Evolutionary conservation across 2,888 invertebrate species (phyloP), one percentile per base, ranked within the genome.

Genomic region (Rhorus exstirpatorius): DNA sequence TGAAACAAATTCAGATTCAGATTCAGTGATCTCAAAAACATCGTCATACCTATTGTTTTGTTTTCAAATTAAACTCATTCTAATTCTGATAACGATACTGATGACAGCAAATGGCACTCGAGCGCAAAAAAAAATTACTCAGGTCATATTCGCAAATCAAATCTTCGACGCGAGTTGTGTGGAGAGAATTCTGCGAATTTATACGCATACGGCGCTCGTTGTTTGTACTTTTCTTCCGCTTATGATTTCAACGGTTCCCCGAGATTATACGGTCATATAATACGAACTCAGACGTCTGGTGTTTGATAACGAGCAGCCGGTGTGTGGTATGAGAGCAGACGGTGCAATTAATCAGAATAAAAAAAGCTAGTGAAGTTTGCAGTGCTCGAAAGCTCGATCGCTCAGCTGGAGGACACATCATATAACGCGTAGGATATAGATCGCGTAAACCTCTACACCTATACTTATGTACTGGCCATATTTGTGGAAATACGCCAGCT

Each of bases 221-320:
- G 60, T 81, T 44, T 51, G 55, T 76, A 51, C 26, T 38, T 46
- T 58, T 53, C 21, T 44, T 49, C 17, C 55, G 65, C 76, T 77
- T 38, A n/a, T 38, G 49, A 51, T 81, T 71, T 77, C 81, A 71
- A 76, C 49, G 58, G 61, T n/a, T n/a, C n/a, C 60, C 72, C 53
- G 65, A 51, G 55, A 82, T 79, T 77, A 67, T 26, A 38, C 78
- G 41, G 51, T 60, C 65, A 31, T 38, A 63, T 84, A 83, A 83
- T 81, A 79, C 58, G 75, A 58, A 75, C 51, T 83, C 79, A 83
- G 78, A 81, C 67, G 78, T 80, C 81, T 84, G 74, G 55, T 68
- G n/a, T 51, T 53, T 74, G 82, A 82, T 82, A 84, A 84, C 68
- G 65, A 61, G 21, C 7, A 21, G 53, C 10, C 10, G 4, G 24